Evolutionary conservation across 2,888 invertebrate species (phyloP), one percentile per base, ranked within the genome.

Genomic region (Metellina segmentata): DNA sequence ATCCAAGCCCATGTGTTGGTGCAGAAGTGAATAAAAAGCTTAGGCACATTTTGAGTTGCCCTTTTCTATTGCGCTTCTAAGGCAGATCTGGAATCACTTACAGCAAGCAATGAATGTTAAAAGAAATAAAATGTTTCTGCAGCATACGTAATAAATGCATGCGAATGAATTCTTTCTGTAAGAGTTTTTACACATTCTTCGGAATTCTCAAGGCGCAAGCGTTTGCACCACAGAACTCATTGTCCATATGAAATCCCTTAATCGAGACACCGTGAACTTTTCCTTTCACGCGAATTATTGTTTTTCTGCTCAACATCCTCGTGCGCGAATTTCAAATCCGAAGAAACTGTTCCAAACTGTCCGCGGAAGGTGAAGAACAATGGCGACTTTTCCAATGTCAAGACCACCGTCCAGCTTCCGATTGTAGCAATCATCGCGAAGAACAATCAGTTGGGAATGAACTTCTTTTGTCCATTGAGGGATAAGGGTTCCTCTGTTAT

Each of bases 381-480:
- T 72, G 72, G 19, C 34, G 34, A 20, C 19, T 9, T 11, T 72
- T 52, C 78, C 78, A 78, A 78, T 78, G 78, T 78, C 78, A 78
- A 78, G 78, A 52, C 0, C 78, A 52, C n/a, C 51, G 52, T 52
- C n/a, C 52, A 51, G 78, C 19, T n/a, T n/a, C 51, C 13, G 6
- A 9, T 78, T 52, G 61, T 16, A 5, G 61, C 9, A 61, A 61
- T 61, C 61, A 61, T 61, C 61, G 61, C 61, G 5, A 16, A 61
- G 61, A 61, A 61, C 61, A 61, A 61, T 61, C 7, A 61, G 61
- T 5, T 78, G 8, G 72, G n/a, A 52, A 52, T n/a, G 52, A 78
- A 78, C 51, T 78, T 72, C 52, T n/a, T 78, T 78, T 78, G 78
- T 78, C n/a, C 52, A 61, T 61, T 9, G 72, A 72, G 6, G 72